Base-by-base conservation (phyloP, 2,113 vertebrate species). In the Pipa parva region DNA sequence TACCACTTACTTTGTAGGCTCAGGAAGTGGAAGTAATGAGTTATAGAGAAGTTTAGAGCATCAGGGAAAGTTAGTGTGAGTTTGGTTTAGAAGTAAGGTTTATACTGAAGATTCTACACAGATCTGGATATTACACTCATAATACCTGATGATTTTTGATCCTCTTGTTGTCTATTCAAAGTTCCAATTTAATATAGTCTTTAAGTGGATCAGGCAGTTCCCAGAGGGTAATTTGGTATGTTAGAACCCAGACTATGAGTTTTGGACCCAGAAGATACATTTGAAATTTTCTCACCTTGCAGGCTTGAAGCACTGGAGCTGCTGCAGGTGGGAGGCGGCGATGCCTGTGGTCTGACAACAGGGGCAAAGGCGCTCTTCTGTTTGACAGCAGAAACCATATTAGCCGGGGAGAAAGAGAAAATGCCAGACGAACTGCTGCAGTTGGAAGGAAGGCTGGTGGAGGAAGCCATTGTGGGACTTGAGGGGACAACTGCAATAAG, bases 301-400 rank as follows among this genome's bases (percentile, higher is more conserved):
- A 98, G 94, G 86, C 93, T 92, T 81, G 94, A 97, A 82, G 84
- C 92, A 0, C 97, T 98, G 90, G 87, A 91, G 87, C 94, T 95
- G 91, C 91, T 98, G 82, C 97, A 99, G 78, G 95, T 95, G 74
- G 95, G 94, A 64, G 95, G 95, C 7, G 95, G 95, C 45, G 97
- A 98, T 22, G 93, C 93, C 54, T 95, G 93, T 26, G 97, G 95
- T 82, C 97, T 90, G 81, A 98, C 95, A 0, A 98, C 96, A 0
- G 97, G 96, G 1, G 96, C 96, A 6, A 99, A 99, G 63, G 97
- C 97, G 71, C 95, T 97, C 91, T 97, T 97, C 88, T 97, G 95
- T 72, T 97, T 97, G 86, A 97, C 95, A 0, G 95, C 94, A 0
- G 95, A 97, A 76, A 97, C 95, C 95, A 97, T 97, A 88, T 97